Evolutionary conservation across 2,888 invertebrate species (phyloP).

Genomic region (Tridacna crocea): DNA sequence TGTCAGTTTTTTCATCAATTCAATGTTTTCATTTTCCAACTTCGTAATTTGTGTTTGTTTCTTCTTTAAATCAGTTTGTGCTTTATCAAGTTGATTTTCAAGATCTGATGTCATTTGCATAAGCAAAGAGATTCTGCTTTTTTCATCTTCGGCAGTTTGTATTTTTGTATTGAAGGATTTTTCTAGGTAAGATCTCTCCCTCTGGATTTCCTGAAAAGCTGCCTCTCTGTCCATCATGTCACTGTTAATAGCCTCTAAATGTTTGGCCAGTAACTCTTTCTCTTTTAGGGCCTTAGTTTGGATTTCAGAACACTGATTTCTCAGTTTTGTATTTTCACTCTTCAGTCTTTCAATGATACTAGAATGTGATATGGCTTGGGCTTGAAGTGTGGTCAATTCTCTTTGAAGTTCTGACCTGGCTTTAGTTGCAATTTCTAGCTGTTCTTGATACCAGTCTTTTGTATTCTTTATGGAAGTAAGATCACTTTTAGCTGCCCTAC

Average conservation of each 20-base stretch:
- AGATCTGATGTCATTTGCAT: constrained; percentile 81
- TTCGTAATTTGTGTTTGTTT: constrained; percentile 79
- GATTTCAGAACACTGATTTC: constrained; percentile 82
- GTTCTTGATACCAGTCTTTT: constrained; percentile 85
- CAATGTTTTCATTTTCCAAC: constrained; percentile 83
- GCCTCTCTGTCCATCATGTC: constrained; percentile 85
- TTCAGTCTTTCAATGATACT: constrained; percentile 83
- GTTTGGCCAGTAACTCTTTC: constrained; percentile 84
- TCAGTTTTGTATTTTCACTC: constrained; percentile 81
- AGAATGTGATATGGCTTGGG: constrained; percentile 76
- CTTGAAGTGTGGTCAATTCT: constrained; percentile 82
- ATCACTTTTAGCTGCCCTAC: constrained; percentile 82
- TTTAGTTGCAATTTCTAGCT: constrained; percentile 83
- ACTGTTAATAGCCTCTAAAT: constrained; percentile 85
- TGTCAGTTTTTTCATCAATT: constrained; percentile 82
- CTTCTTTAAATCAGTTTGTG: constrained; percentile 81
- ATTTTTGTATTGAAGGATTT: constrained; percentile 80
- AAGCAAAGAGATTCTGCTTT: constrained; percentile 73
- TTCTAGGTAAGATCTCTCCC: constrained; percentile 81
- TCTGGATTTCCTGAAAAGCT: constrained; percentile 83
- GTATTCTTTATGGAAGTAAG: constrained; percentile 82
- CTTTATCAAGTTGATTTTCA: constrained; percentile 81
- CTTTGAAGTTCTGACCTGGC: constrained; percentile 83
- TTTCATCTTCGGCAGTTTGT: constrained; percentile 83
- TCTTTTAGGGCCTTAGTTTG: constrained; percentile 84